Conservation (phyloP, 2,113 vertebrate genomes). For the Hassar affinis region DNA sequence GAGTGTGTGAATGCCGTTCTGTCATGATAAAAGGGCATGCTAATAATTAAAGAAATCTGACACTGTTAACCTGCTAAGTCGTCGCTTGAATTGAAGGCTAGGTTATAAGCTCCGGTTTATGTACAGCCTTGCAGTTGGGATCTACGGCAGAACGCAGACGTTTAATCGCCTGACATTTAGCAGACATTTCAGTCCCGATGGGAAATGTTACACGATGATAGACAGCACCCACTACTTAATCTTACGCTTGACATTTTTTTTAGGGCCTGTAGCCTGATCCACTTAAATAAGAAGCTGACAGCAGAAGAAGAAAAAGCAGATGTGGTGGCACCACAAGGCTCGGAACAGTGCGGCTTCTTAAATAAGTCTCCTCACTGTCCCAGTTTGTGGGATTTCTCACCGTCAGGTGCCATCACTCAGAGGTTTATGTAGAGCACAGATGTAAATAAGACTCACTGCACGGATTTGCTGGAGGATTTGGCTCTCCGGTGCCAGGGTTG, state of each 20-base stretch:
- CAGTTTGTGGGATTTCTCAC: conserved; percentile 15
- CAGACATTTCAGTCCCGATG: conserved; percentile 43
- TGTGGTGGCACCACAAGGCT: neutral
- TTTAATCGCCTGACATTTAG: conserved; percentile 36
- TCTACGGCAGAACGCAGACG: neutral
- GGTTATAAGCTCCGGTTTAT: neutral
- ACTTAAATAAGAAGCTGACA: conserved; percentile 40
- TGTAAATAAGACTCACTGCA: conserved; percentile 33
- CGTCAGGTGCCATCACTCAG: conserved; percentile 22
- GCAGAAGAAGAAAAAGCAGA: neutral
- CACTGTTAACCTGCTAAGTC: neutral
- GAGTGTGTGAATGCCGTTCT: no score
- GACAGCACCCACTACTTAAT: conserved; percentile 35
- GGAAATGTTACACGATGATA: conserved; percentile 35
- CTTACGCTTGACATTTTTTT: conserved; percentile 48
- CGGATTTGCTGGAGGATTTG: conserved; percentile 13
- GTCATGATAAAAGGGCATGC: no score
- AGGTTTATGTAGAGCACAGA: conserved; percentile 21
- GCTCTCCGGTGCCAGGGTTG: neutral
- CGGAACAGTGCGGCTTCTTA: conserved; percentile 22
- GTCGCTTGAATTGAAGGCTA: neutral
- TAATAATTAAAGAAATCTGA: neutral
- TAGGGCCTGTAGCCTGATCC: conserved; percentile 34
- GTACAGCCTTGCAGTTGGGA: neutral
- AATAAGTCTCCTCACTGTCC: conserved; percentile 30